Conservation (phyloP, 2,113 vertebrate genomes). For the Phalacrocorax carbo region DNA sequence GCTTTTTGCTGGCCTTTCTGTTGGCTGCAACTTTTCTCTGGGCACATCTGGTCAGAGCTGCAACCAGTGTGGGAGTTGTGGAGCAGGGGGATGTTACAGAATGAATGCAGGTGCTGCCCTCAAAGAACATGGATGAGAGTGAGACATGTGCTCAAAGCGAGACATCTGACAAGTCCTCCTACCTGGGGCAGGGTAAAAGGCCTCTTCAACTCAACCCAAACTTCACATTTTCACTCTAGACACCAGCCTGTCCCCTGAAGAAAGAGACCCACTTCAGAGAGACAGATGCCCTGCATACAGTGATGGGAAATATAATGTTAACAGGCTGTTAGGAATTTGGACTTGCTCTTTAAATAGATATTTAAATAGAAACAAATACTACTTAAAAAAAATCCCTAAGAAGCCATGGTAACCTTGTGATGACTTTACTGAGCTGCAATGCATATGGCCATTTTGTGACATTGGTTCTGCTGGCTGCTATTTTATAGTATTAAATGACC, state of each 20-base stretch:
- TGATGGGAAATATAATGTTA: background rate
- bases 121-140: background rate
- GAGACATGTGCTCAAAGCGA: background rate
- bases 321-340: background rate
- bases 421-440: background rate
- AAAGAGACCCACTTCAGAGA: background rate
- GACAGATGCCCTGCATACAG: background rate
- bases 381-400: background rate
- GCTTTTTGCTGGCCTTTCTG: background rate
- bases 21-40: background rate
- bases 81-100: background rate
- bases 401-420: background rate
- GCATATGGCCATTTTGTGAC: background rate
- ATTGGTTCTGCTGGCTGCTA: background rate
- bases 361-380: background rate
- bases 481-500: background rate
- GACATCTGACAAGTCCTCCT: background rate
- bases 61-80: background rate
- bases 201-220: background rate
- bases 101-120: accelerated
- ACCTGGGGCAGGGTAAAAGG: background rate
- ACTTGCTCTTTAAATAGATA: background rate
- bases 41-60: background rate
- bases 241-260: background rate
- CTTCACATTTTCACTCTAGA: background rate